Percentiles rank a stretch among this genome's conserved stretches.
Evolutionary conservation across 2,888 invertebrate genomes (phyloP).

Genomic region (Drosophila barbarae): DNA sequence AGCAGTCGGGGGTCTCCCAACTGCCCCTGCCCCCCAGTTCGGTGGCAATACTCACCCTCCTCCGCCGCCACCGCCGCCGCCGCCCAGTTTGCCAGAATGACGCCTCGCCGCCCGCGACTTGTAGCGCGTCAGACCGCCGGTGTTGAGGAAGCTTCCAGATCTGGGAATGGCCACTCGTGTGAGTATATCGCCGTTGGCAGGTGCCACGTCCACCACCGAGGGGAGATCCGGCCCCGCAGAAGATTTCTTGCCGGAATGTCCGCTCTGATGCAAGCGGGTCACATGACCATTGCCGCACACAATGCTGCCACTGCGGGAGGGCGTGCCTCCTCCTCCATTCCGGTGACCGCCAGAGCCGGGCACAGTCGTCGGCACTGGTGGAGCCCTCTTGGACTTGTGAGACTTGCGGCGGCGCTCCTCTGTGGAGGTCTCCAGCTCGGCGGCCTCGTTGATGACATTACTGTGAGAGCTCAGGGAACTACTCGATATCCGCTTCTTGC

Average conservation of each 20-base stretch:
- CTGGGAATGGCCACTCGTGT: conserved; percentile 93
- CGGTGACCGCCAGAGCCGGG: conserved; percentile 47
- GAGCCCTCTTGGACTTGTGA: conserved; percentile 82
- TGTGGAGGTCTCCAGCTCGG: conserved; percentile 80
- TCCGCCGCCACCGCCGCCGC: conserved; percentile 77
- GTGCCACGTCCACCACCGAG: conserved; percentile 43
- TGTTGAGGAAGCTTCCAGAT: conserved; percentile 91
- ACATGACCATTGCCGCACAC: conserved; percentile 65
- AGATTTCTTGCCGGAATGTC: conserved; percentile 52
- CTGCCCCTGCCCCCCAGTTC: conserved; percentile 46
- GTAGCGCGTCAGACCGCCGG: conserved; percentile 88
- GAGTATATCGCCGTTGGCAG: conserved; percentile 88
- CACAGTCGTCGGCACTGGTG: conserved; percentile 79
- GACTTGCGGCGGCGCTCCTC: conserved; percentile 82
- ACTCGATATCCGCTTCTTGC: conserved; percentile 85
- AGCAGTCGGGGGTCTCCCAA: background rate
- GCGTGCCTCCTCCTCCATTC: conserved; percentile 2
- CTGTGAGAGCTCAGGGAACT: conserved; percentile 84
- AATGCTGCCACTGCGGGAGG: conserved; percentile 42
- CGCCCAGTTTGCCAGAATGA: conserved; percentile 77
- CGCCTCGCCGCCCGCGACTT: conserved; percentile 82
- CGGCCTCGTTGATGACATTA: conserved; percentile 80
- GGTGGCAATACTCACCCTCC: conserved; percentile 72
- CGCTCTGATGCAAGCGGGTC: conserved; percentile 47
- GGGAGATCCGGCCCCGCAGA: conserved; percentile 12